Evolutionary conservation across 2,113 vertebrate genomes (phyloP).

Genomic region (Copsychus sechellarum): DNA sequence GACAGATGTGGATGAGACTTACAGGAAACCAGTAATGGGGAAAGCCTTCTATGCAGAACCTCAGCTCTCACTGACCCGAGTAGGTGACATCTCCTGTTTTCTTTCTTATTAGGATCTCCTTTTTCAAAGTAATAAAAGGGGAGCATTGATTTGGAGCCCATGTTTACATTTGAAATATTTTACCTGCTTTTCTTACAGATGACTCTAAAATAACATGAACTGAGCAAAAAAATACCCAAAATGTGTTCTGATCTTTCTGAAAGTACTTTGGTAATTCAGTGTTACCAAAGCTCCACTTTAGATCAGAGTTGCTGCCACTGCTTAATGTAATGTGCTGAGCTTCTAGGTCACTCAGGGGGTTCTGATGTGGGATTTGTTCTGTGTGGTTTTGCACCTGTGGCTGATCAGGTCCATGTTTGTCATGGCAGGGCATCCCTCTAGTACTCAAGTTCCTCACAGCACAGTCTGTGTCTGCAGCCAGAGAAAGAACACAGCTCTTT

Average conservation of each 20-base stretch:
- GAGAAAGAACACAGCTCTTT: background rate
- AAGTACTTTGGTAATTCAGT: background rate
- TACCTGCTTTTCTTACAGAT: background rate
- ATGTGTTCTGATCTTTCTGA: background rate
- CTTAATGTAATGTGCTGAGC: background rate
- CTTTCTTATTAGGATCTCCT: background rate
- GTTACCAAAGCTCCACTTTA: background rate
- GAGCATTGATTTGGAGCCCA: background rate
- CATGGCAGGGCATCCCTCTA: background rate
- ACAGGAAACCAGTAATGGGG: slow-evolving; percentile 91
- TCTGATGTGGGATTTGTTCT: background rate
- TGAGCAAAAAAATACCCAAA: background rate
- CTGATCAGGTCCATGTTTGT: background rate
- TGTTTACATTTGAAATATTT: background rate
- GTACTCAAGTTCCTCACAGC: background rate
- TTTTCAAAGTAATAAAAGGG: background rate
- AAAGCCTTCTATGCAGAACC: slow-evolving; percentile 91
- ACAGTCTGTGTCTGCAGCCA: background rate
- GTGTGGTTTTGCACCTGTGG: background rate
- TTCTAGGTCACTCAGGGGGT: background rate
- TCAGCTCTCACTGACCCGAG: slow-evolving; percentile 87
- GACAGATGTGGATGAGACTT: slow-evolving; percentile 97
- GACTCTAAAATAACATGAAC: background rate
- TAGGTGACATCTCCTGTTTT: slow-evolving; percentile 61
- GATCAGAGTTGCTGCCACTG: background rate